phyloP scores from a whole-genome alignment of 2,797 vertebrate genomes.

The Astyanax mexicanus region DNA sequence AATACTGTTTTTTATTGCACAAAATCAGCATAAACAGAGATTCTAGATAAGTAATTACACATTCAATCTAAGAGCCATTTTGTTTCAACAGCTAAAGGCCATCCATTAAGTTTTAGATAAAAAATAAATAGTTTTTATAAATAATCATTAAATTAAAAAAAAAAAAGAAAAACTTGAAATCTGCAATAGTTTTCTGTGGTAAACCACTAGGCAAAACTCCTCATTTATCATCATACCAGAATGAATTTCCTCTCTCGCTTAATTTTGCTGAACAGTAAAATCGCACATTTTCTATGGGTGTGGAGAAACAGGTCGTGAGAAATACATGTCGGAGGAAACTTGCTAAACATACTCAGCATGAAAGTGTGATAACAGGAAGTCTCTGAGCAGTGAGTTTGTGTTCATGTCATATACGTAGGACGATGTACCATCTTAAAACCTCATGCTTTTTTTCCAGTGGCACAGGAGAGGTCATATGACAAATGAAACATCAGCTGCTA shows the following conservation, averaged over 20 bases:
- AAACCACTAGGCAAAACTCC: background rate
- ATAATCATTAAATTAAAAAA: background rate
- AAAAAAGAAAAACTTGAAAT: background rate
- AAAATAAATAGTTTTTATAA: background rate
- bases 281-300: background rate
- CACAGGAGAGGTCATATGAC: background rate
- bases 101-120: too few species aligned
- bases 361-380: slow-evolving; percentile 53
- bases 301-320: slow-evolving; percentile 44
- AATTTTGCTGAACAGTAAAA: background rate
- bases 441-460: background rate
- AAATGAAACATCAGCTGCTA: background rate
- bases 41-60: too few species aligned
- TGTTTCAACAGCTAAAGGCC: too few species aligned
- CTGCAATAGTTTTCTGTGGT: background rate
- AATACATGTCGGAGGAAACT: slow-evolving; percentile 32
- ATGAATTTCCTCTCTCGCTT: background rate
- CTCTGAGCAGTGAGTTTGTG: slow-evolving; percentile 22
- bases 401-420: slow-evolving; percentile 18
- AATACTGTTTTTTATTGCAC: too few species aligned
- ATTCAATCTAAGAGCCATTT: too few species aligned
- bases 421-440: background rate
- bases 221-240: background rate
- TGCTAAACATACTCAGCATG: slow-evolving; percentile 6
- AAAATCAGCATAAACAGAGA: too few species aligned